These are phyloP conservation scores for Lepus americanus DNA, from an alignment of 2,113 vertebrate species.

Conservation along the genomic window DNA sequence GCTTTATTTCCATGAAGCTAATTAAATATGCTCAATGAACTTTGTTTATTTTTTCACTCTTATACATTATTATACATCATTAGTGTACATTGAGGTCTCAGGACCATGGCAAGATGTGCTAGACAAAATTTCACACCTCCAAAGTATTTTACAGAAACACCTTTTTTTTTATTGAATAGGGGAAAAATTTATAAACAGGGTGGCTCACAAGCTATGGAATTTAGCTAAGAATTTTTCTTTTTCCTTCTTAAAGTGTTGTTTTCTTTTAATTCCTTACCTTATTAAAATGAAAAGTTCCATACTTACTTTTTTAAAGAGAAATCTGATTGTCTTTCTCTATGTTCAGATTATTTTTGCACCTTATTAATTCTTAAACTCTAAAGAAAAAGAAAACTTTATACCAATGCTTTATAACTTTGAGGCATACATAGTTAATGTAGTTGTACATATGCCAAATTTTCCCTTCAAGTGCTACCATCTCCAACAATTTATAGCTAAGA, in stretches of 20 bases:
- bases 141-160: constrained; percentile 46
- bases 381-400: constrained; percentile 27
- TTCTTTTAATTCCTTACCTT: constrained; percentile 50
- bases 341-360: constrained; percentile 61
- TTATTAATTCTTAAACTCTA: constrained; percentile 55
- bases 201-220: constrained; percentile 15
- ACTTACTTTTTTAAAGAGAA: constrained; percentile 53
- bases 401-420: constrained; percentile 42
- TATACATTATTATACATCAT: background rate
- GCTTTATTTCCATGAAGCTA: constrained; percentile 3
- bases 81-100: constrained; percentile 38
- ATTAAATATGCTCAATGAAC: background rate
- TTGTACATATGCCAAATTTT: constrained; percentile 6
- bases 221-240: constrained; percentile 14
- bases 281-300: constrained; percentile 62
- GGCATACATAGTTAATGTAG: constrained; percentile 7
- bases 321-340: constrained; percentile 11
- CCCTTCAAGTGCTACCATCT: constrained; percentile 24
- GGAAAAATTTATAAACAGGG: constrained; percentile 46
- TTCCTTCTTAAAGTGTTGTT: no score
- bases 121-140: background rate
- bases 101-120: background rate
- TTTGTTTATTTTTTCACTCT: constrained; percentile 10
- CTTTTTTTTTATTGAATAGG: background rate
- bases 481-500: background rate